Conservation (phyloP, 2,113 vertebrate species). For the Pristiophorus japonicus region DNA sequence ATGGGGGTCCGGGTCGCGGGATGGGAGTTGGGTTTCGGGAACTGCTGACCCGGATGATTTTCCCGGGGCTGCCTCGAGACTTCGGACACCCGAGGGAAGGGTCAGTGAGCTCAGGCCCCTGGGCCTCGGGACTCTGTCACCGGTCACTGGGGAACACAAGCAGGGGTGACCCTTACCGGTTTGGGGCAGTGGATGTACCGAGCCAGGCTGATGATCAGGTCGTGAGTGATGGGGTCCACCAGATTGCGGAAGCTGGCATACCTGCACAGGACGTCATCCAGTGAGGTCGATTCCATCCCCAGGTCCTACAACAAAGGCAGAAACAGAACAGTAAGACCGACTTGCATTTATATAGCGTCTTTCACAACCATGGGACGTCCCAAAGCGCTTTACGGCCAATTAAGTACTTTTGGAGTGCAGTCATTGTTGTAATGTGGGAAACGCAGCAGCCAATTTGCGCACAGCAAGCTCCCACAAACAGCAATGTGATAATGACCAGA, state of each 20-base stretch:
- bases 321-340: slow-evolving; percentile 33
- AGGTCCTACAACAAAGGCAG: slow-evolving; percentile 68
- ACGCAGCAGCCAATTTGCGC: background rate
- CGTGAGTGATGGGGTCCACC: slow-evolving; percentile 96
- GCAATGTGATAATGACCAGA: background rate
- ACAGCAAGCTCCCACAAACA: background rate
- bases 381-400: background rate
- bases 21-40: too few species aligned
- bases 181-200: slow-evolving; percentile 92
- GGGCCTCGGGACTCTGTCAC: background rate
- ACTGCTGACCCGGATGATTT: too few species aligned
- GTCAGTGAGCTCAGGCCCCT: background rate
- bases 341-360: background rate
- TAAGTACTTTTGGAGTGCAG: background rate
- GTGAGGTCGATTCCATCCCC: slow-evolving; percentile 94
- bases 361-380: background rate
- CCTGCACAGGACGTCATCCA: slow-evolving; percentile 91
- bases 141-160: background rate
- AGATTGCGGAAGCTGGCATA: slow-evolving; percentile 97
- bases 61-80: too few species aligned
- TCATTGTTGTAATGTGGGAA: background rate
- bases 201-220: slow-evolving; percentile 93
- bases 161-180: slow-evolving; percentile 61
- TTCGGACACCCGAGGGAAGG: background rate
- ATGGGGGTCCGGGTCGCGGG: background rate